These are phyloP conservation scores for Ruditapes philippinarum DNA, from an alignment of 1,140 invertebrate species.

Conservation along the genomic window DNA sequence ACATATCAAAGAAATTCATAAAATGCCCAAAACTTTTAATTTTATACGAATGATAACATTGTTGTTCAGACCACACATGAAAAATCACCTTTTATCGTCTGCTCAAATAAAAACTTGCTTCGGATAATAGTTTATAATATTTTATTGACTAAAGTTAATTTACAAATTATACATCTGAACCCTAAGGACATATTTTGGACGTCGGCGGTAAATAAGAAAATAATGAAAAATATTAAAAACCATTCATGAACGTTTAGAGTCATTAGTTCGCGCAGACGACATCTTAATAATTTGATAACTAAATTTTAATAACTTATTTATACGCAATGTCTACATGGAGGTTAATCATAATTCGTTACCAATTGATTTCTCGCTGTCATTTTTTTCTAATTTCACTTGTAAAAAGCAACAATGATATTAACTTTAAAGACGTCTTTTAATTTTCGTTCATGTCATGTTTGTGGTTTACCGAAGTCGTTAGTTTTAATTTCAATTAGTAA, in stretches of 20 bases:
- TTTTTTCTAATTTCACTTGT: conserved; percentile 9
- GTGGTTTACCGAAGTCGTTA: conserved; percentile 3
- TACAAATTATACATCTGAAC: conserved; percentile 18
- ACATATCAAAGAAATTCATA: not conserved
- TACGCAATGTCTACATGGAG: not conserved
- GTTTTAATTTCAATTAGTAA: not conserved
- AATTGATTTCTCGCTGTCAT: not conserved
- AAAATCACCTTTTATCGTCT: conserved; percentile 8
- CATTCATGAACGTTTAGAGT: conserved; percentile 24
- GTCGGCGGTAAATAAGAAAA: conserved; percentile 18
- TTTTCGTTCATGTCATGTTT: not conserved
- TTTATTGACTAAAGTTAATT: conserved; percentile 58
- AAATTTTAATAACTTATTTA: conserved; percentile 13
- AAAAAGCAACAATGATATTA: not conserved
- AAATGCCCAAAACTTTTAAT: conserved; percentile 19
- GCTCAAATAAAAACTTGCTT: conserved; percentile 17
- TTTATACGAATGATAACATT: not conserved
- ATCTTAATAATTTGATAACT: conserved; percentile 4
- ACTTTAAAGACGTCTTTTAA: not conserved
- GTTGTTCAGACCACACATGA: conserved; percentile 40
- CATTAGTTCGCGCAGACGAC: conserved; percentile 27
- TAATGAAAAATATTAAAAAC: conserved; percentile 50
- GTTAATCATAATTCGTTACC: not conserved
- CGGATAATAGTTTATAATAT: conserved; percentile 2
- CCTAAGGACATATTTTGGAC: conserved; percentile 1